phyloP scores from a whole-genome alignment of 2,113 vertebrate genomes.

The Centropus bengalensis region DNA sequence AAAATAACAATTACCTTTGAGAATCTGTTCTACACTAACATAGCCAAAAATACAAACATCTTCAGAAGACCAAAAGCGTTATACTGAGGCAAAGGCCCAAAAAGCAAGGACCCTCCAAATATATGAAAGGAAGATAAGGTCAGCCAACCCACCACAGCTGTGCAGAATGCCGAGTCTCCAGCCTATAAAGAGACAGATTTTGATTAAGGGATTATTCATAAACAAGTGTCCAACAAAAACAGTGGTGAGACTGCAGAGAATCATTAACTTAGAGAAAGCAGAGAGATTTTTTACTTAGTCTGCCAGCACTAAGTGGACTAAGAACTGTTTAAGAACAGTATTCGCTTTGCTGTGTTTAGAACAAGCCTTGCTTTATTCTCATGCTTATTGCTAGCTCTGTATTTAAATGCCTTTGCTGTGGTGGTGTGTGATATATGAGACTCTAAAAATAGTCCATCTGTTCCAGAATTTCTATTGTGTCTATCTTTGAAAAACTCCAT shows the following conservation, averaged over 20 bases:
- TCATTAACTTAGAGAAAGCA: neutral
- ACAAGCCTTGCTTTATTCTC: conserved; percentile 56
- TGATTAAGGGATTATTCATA: conserved; percentile 17
- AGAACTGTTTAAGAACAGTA: neutral
- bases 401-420: conserved; percentile 27
- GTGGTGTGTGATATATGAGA: neutral
- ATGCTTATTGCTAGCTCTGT: conserved; percentile 25
- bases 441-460: neutral
- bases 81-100: neutral
- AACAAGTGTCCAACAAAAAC: conserved; percentile 27
- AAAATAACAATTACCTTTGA: neutral
- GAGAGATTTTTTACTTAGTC: neutral
- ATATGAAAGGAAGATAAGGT: neutral
- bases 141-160: neutral
- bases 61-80: neutral
- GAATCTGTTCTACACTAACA: neutral
- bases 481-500: conserved; percentile 20
- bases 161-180: neutral
- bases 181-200: neutral
- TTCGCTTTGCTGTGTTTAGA: neutral
- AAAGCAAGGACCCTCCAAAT: neutral
- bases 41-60: neutral
- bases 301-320: neutral
- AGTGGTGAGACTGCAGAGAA: neutral
- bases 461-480: conserved; percentile 5